Evolutionary conservation across 2,888 invertebrate species (phyloP), one percentile per base, ranked within the genome.

Genomic region (Antheraea yamamai): DNA sequence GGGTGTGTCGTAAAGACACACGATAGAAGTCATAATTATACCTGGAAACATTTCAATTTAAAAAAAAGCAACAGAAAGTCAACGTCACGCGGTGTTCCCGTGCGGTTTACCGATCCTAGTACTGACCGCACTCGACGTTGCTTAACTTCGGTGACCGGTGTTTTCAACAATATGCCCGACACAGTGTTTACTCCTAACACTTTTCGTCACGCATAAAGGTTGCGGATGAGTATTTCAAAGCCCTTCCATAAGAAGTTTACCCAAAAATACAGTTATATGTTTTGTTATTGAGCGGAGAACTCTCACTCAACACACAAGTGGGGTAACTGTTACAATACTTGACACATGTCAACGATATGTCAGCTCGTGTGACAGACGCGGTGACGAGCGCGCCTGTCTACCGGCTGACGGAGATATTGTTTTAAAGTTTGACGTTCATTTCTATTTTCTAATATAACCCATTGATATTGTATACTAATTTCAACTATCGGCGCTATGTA

Each of bases 31-130:
- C 6, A 39, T 10, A 58, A 3, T 58, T 18, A 20, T n/a, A 20
- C 58, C 7, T 58, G 35, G 35, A 39, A 39, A 39, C 35, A 39
- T 39, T 39, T 39, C 7, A 4, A 39, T 39, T 39, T 39, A 4
- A 39, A 30, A 52, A 52, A 52, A 52, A 14, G 18, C 16, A 52
- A 92, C 78, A 87, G 86, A 86, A 86, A 85, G 87, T 86, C 88
- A 88, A 89, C 88, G 83, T 84, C 88, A 90, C 89, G 89, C 83
- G 88, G 91, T 91, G 89, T 91, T 91, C 89, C 91, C 90, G 91
- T 89, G 91, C 90, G 90, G 91, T 92, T 92, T 92, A 92, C 92
- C 92, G 92, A 93, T 92, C 92, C 91, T 92, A 92, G 92, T 92
- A 93, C 92, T 92, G 90, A 92, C 89, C 89, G 85, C 92, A 92